phyloP scores from a whole-genome alignment of 2,113 vertebrate species.

The Hippocampus zosterae region DNA sequence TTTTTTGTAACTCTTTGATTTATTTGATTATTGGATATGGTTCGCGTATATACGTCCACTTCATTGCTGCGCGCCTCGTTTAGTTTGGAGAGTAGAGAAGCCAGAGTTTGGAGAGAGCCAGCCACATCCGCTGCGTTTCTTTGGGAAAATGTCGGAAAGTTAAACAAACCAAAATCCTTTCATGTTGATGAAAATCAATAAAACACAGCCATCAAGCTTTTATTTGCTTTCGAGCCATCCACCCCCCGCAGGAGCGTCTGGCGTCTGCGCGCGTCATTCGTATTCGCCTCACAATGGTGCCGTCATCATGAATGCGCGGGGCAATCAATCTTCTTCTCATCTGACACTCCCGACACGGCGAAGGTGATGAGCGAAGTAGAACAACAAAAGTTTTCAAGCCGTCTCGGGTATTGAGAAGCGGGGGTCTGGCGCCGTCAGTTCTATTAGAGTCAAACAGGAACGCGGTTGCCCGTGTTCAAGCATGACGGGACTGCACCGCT shows the following conservation, averaged over 20 bases:
- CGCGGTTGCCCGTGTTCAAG: background rate
- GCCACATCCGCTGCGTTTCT: background rate
- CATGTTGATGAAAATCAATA: conserved; percentile 8
- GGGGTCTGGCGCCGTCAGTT: background rate
- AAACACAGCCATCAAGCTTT: background rate
- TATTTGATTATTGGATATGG: conserved; percentile 21
- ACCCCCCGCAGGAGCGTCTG: background rate
- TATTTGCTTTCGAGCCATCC: background rate
- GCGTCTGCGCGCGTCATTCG: background rate
- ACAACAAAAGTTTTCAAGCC: conserved; percentile 8
- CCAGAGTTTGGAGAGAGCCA: background rate
- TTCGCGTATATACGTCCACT: conserved; percentile 8
- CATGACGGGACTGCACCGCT: background rate
- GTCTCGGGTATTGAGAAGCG: background rate
- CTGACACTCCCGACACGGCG: conserved; percentile 4
- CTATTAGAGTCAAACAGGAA: background rate
- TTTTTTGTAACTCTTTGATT: conserved; percentile 36
- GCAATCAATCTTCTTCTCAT: conserved; percentile 17
- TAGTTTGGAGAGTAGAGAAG: too few relatives aligned
- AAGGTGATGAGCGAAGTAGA: conserved; percentile 8
- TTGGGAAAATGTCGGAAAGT: background rate
- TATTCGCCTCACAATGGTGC: background rate
- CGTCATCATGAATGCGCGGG: conserved; percentile 2
- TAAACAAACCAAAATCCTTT: background rate
- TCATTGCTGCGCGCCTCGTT: conserved; percentile 9